Conservation (phyloP, 2,113 vertebrate species). For the Coptodon rendalli region DNA sequence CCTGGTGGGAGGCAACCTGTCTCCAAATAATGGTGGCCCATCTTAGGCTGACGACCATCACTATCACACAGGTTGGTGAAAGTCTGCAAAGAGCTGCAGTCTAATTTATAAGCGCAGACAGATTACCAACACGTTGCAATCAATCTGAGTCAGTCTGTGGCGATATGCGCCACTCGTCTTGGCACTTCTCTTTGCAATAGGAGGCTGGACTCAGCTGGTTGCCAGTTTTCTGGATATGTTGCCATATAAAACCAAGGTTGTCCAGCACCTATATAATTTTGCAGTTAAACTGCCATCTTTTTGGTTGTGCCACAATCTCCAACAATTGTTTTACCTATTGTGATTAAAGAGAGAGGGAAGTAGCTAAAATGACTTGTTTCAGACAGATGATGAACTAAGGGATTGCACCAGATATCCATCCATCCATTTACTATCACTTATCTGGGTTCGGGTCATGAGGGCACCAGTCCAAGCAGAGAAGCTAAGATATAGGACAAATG, state of each 20-base stretch:
- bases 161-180: accelerated
- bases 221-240: not conserved
- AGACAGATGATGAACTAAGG: not conserved
- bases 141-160: not conserved
- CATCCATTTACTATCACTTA: not conserved
- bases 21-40: not conserved
- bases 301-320: not conserved
- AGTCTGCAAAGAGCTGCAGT: not conserved
- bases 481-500: not conserved
- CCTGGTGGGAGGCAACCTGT: not conserved
- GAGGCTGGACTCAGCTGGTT: not conserved
- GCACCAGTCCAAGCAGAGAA: not conserved
- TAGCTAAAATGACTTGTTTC: not conserved
- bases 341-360: not conserved
- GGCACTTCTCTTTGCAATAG: not conserved
- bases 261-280: not conserved
- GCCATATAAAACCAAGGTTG: not conserved
- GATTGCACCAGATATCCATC: not conserved
- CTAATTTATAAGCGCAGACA: not conserved
- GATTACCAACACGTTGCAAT: not conserved
- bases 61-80: not conserved
- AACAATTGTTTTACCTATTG: not conserved
- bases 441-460: not conserved
- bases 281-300: not conserved
- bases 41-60: not conserved